Evolutionary conservation across 2,888 invertebrate species (phyloP).

Genomic region (Drosophila subsilvestris): DNA sequence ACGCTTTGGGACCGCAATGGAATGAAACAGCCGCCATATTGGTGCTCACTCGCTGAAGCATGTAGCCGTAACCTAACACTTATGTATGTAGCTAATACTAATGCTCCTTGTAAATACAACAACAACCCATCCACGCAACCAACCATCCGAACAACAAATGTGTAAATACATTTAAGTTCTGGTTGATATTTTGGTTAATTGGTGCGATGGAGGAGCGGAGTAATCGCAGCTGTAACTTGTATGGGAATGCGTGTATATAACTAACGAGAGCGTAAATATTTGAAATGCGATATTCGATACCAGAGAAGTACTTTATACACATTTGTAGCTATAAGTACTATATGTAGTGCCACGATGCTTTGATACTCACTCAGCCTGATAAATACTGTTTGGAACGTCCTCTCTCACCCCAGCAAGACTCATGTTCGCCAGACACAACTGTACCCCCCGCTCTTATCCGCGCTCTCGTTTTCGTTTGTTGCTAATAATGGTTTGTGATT

Average conservation of each 20-base stretch:
- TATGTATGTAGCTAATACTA: not conserved
- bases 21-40: conserved; percentile 49
- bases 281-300: not conserved
- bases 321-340: not conserved
- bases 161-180: conserved; percentile 2
- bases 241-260: conserved; percentile 27
- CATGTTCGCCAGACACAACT: conserved; percentile 26
- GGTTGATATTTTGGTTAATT: conserved; percentile 5
- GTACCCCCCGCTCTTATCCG: not conserved
- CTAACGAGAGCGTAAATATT: conserved; percentile 14
- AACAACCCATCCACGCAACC: not conserved
- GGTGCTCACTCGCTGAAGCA: conserved; percentile 52
- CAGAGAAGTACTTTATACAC: conserved; percentile 1
- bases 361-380: conserved; percentile 37
- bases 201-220: too few species aligned
- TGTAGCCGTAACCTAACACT: conserved; percentile 15
- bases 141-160: conserved; percentile 15
- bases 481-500: not conserved
- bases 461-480: not conserved
- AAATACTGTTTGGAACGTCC: conserved; percentile 21
- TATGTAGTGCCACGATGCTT: conserved; percentile 36
- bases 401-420: conserved; percentile 25
- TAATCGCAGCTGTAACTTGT: conserved; percentile 31
- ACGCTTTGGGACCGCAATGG: conserved; percentile 58
- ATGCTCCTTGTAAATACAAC: conserved; percentile 36